These are phyloP conservation scores for Tenebrio molitor DNA, from an alignment of 1,140 invertebrate species.

Conservation along the genomic window DNA sequence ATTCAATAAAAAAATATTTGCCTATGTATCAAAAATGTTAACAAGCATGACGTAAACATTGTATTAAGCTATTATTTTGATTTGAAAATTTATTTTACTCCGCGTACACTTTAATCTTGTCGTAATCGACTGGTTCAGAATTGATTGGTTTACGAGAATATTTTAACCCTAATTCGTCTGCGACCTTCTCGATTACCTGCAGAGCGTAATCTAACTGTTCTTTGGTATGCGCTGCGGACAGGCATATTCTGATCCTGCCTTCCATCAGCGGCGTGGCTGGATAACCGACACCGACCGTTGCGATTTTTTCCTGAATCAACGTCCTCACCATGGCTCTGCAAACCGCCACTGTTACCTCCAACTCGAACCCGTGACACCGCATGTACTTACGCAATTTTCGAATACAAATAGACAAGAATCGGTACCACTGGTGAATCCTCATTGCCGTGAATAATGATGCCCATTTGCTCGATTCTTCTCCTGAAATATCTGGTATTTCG, in stretches of 20 bases:
- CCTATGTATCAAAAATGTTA: conserved; percentile 35
- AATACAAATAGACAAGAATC: conserved; percentile 93
- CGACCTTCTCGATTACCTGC: conserved; percentile 78
- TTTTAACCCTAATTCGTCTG: conserved; percentile 78
- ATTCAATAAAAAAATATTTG: conserved; percentile 40
- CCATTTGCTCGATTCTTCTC: conserved; percentile 87
- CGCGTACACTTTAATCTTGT: conserved; percentile 60
- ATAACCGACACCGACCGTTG: conserved; percentile 96
- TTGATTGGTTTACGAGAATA: conserved; percentile 78
- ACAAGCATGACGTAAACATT: conserved; percentile 27
- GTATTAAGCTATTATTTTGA: conserved; percentile 25
- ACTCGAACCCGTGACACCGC: too few species aligned
- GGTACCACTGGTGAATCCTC: conserved; percentile 97
- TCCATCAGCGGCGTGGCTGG: conserved; percentile 97
- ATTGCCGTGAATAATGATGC: conserved; percentile 97
- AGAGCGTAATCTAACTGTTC: conserved; percentile 94
- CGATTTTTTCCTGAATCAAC: conserved; percentile 86
- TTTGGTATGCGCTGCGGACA: conserved; percentile 96
- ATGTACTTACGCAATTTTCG: conserved; percentile 86
- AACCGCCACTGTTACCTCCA: too few species aligned
- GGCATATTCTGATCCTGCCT: conserved; percentile 94
- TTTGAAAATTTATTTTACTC: conserved; percentile 13
- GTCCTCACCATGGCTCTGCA: conserved; percentile 86
- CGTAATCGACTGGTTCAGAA: conserved; percentile 73
- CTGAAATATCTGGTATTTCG: conserved; percentile 94